These are phyloP conservation scores for Lepidocyrtoides sp. DNA, from an alignment of 2,888 invertebrate genomes.

Conservation along the genomic window DNA sequence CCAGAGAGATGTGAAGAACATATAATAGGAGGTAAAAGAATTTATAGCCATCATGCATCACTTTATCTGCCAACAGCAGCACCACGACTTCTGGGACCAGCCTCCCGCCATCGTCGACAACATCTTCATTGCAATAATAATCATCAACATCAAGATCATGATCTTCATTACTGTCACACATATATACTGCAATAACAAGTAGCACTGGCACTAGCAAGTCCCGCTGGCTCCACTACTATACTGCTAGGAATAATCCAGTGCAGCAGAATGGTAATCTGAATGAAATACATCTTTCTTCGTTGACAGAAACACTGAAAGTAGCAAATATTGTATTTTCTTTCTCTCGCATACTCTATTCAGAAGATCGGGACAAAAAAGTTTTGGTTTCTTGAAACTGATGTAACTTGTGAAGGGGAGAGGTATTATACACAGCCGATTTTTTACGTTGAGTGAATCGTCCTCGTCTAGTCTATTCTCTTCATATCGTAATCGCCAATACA, in stretches of 20 bases:
- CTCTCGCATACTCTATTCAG: too few relatives aligned
- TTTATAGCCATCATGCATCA: conserved; percentile 38
- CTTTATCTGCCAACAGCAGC: conserved; percentile 38
- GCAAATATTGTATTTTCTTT: too few relatives aligned
- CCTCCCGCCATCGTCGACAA: conserved; percentile 16
- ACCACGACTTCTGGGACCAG: not conserved
- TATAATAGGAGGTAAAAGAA: conserved; percentile 30
- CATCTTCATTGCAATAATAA: conserved; percentile 32
- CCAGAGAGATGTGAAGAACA: too few relatives aligned
- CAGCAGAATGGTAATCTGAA: conserved; percentile 10
- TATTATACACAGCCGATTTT: not conserved
- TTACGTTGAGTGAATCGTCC: not conserved
- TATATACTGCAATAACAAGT: not conserved
- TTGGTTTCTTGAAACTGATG: not conserved
- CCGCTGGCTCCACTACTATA: not conserved
- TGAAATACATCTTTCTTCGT: not conserved
- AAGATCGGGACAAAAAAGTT: not conserved
- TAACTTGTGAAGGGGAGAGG: not conserved
- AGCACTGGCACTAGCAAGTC: not conserved
- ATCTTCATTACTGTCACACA: conserved; percentile 68
- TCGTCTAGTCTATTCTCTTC: not conserved
- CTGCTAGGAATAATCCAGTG: not conserved
- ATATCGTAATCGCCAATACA: conserved; percentile 27
- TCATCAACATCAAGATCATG: conserved; percentile 50
- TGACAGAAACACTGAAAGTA: not conserved